Conservation (phyloP, 2,888 invertebrate species). For the Eretmocerus hayati region DNA sequence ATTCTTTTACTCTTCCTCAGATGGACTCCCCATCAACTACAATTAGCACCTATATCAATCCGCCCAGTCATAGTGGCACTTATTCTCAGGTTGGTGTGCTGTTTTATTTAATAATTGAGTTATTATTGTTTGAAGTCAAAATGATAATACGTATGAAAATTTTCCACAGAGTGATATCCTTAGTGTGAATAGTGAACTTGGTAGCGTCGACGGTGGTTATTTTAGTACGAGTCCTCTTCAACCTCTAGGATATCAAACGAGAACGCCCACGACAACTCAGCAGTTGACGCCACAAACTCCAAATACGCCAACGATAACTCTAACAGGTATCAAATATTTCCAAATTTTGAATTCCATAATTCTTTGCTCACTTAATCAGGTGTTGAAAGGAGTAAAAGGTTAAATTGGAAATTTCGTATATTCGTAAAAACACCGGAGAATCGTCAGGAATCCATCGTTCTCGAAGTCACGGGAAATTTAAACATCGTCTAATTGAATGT, state of each 20-base stretch:
- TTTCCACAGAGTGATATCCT: conserved; percentile 39
- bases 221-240: conserved; percentile 51
- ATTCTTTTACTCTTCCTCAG: conserved; percentile 33
- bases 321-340: conserved; percentile 73
- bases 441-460: too few species aligned
- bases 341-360: too few species aligned
- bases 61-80: conserved; percentile 45
- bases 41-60: conserved; percentile 44
- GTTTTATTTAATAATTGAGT: too few species aligned
- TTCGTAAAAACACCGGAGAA: too few species aligned
- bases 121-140: not conserved
- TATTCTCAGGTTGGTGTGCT: conserved; percentile 41
- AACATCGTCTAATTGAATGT: too few species aligned
- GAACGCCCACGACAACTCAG: conserved; percentile 46
- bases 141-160: not conserved
- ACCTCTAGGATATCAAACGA: conserved; percentile 44
- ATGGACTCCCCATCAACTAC: conserved; percentile 50
- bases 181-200: conserved; percentile 48
- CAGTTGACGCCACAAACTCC: conserved; percentile 56
- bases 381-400: too few species aligned
- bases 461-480: too few species aligned
- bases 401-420: too few species aligned
- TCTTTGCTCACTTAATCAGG: too few species aligned
- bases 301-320: conserved; percentile 75
- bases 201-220: conserved; percentile 53